These are phyloP conservation scores for Stichodactyla helianthus DNA, from an alignment of 64 coral and sea anemone species.

Conservation along the genomic window DNA sequence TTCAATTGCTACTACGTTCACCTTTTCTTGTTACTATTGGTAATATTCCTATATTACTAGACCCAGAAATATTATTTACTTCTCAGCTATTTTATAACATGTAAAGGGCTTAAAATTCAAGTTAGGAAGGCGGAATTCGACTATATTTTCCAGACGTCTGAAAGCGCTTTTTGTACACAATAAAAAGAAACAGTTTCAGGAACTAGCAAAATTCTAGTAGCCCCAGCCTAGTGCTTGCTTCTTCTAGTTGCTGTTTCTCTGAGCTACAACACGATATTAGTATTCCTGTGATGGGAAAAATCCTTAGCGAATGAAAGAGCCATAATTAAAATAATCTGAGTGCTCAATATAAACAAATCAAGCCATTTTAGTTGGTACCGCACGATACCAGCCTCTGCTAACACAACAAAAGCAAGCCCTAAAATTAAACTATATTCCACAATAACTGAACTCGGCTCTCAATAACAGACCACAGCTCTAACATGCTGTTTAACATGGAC, in stretches of 20 bases:
- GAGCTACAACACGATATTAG: not conserved
- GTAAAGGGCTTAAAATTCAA: not conserved
- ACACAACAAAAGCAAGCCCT: not conserved
- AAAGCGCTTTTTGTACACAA: not conserved
- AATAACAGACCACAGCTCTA: not conserved
- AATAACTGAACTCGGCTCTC: not conserved
- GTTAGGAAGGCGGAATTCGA: not conserved
- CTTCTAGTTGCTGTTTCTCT: not conserved
- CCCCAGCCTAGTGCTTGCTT: not conserved
- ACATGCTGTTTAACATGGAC: not conserved
- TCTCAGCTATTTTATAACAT: not conserved
- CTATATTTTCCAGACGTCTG: not conserved
- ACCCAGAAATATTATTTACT: not conserved
- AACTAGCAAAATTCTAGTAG: not conserved
- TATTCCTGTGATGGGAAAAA: not conserved
- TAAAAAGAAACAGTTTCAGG: not conserved
- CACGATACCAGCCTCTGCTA: constrained; percentile 7
- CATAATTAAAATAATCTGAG: not conserved
- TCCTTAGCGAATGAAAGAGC: not conserved
- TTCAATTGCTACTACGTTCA: too few species aligned
- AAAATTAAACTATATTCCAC: not conserved
- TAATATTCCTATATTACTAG: not conserved
- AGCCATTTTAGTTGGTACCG: constrained; percentile 8
- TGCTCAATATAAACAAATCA: not conserved
- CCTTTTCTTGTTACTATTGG: not conserved